These are phyloP conservation scores for Diarsia rubi DNA, from an alignment of 2,888 invertebrate genomes.

Conservation along the genomic window DNA sequence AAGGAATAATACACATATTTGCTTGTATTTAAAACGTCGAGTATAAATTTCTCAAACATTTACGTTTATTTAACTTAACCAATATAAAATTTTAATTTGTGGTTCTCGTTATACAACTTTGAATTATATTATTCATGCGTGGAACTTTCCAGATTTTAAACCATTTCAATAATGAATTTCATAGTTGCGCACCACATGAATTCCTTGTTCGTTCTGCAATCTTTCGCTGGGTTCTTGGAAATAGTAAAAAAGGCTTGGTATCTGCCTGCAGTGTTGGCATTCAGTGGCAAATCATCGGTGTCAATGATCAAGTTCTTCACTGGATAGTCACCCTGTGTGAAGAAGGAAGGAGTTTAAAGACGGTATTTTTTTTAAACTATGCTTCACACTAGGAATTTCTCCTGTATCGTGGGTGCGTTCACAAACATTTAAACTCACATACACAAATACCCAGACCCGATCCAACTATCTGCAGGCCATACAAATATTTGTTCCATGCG, in stretches of 20 bases:
- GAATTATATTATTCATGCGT: background rate
- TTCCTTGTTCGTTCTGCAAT: constrained; percentile 67
- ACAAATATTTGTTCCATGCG: too few species aligned
- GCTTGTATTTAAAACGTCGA: background rate
- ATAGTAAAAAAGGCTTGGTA: constrained; percentile 74
- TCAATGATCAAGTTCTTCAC: constrained; percentile 73
- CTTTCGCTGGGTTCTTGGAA: constrained; percentile 67
- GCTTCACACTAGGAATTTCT: too few species aligned
- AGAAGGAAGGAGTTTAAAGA: too few species aligned
- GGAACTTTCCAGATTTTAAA: constrained; percentile 3
- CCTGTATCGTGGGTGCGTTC: too few species aligned
- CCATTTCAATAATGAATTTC: constrained; percentile 74
- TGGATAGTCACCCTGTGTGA: constrained; percentile 72
- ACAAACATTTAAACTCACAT: too few species aligned
- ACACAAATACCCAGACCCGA: too few species aligned
- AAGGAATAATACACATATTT: background rate
- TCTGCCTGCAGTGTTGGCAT: constrained; percentile 72
- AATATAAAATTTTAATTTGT: background rate
- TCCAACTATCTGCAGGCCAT: too few species aligned
- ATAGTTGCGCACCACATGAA: constrained; percentile 73
- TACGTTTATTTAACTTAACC: background rate
- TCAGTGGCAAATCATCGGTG: constrained; percentile 74
- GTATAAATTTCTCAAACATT: background rate
- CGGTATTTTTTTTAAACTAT: too few species aligned
- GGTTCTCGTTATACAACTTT: background rate